phyloP scores from a whole-genome alignment of 2,113 vertebrate genomes.

The Maccullochella peelii region DNA sequence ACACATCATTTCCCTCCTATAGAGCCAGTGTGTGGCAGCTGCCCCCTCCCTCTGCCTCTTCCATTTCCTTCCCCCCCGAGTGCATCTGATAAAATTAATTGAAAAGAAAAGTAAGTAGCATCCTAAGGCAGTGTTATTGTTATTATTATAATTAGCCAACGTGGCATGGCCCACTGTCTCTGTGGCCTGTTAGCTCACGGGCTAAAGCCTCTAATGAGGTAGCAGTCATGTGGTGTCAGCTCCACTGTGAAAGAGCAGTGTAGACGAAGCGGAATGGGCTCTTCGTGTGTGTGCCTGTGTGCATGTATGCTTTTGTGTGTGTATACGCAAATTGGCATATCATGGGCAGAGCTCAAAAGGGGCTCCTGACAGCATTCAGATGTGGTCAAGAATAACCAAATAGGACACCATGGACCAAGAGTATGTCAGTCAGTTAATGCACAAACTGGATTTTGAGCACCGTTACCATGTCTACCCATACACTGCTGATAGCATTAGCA shows the following conservation, averaged over 20 bases:
- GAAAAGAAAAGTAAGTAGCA: slow-evolving; percentile 83
- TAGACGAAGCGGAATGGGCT: slow-evolving; percentile 72
- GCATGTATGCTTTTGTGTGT: slow-evolving; percentile 1
- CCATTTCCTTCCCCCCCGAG: slow-evolving; percentile 63
- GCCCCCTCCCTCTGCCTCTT: slow-evolving; percentile 43
- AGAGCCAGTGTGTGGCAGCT: slow-evolving; percentile 38
- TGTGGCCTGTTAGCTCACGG: slow-evolving; percentile 79
- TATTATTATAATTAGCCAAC: slow-evolving; percentile 84
- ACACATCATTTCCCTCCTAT: slow-evolving; percentile 76
- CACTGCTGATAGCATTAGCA: slow-evolving; percentile 7
- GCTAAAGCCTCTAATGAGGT: slow-evolving; percentile 82
- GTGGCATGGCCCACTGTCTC: slow-evolving; percentile 75
- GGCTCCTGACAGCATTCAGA: slow-evolving; percentile 64
- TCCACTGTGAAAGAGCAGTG: slow-evolving; percentile 68
- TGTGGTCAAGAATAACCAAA: slow-evolving; percentile 72
- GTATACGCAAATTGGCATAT: slow-evolving; percentile 53
- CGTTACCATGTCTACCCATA: slow-evolving; percentile 11
- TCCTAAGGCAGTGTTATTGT: slow-evolving; percentile 82
- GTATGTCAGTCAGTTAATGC: slow-evolving; percentile 50
- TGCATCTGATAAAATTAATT: slow-evolving; percentile 84
- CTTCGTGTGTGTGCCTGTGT: slow-evolving; percentile 51
- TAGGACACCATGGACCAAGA: slow-evolving; percentile 40
- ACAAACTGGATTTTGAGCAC: slow-evolving; percentile 12
- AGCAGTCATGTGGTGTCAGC: slow-evolving; percentile 80
- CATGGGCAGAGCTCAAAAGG: slow-evolving; percentile 50